Conservation (phyloP, 1,140 invertebrate genomes). For the Harlomillsia oculata region DNA sequence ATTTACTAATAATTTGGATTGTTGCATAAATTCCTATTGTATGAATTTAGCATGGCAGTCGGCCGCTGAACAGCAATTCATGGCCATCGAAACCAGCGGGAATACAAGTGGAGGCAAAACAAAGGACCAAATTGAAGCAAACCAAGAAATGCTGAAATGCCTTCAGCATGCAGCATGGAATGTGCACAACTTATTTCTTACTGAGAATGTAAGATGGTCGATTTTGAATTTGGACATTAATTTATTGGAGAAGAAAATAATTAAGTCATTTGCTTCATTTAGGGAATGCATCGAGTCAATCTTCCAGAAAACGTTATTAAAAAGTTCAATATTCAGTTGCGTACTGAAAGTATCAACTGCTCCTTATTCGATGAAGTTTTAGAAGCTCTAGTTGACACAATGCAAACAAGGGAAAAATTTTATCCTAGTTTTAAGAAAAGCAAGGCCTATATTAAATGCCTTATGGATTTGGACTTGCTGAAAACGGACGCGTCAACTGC, state of each 20-base stretch:
- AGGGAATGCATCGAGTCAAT: constrained; percentile 54
- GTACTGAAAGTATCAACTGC: constrained; percentile 46
- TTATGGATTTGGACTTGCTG: constrained; percentile 64
- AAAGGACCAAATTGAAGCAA: constrained; percentile 28
- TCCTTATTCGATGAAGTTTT: constrained; percentile 75
- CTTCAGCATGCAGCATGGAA: constrained; percentile 62
- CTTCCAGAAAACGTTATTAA: constrained; percentile 57
- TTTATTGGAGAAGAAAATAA: no score
- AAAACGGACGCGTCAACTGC: constrained; percentile 42
- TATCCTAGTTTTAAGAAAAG: constrained; percentile 60
- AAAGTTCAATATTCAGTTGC: constrained; percentile 54
- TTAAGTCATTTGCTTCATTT: constrained; percentile 35
- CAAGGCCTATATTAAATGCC: constrained; percentile 58
- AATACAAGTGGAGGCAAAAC: constrained; percentile 20
- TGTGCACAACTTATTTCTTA: constrained; percentile 74
- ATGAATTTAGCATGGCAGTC: constrained; percentile 65
- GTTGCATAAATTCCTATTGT: no score
- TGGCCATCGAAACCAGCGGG: constrained; percentile 46
- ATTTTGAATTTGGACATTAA: not conserved
- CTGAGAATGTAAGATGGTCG: constrained; percentile 51
- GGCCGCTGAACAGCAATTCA: constrained; percentile 65
- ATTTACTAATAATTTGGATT: not conserved
- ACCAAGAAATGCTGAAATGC: constrained; percentile 46
- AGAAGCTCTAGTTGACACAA: constrained; percentile 55
- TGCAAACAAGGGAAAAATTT: constrained; percentile 56